These are phyloP conservation scores for Trichogramma evanescens DNA, from an alignment of 2,888 invertebrate genomes.

Conservation along the genomic window DNA sequence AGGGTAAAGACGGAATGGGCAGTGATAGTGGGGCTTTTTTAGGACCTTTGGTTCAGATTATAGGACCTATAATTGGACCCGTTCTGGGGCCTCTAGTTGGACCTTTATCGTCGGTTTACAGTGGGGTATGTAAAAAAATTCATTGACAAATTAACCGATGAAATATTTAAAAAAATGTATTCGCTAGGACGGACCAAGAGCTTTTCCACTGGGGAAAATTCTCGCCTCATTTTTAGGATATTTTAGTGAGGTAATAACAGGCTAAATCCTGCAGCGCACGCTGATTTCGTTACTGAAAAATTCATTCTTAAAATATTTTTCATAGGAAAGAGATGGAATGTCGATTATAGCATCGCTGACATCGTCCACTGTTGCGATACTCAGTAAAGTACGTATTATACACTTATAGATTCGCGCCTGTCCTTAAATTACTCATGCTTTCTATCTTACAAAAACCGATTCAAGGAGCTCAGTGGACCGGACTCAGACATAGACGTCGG, in stretches of 20 bases:
- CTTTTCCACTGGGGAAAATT: constrained; percentile 27
- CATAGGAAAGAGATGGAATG: constrained; percentile 30
- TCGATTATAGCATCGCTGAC: constrained; percentile 34
- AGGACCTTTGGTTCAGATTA: constrained; percentile 34
- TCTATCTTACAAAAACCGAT: background rate
- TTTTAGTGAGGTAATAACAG: too few species aligned
- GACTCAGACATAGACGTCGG: constrained; percentile 32
- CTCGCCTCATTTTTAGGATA: too few species aligned
- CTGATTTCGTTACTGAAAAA: too few species aligned
- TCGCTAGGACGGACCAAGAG: constrained; percentile 16
- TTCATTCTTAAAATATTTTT: too few species aligned
- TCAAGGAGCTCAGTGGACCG: constrained; percentile 29
- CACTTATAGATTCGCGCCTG: background rate
- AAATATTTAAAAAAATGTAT: background rate
- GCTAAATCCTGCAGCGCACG: too few species aligned
- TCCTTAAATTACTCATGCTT: background rate
- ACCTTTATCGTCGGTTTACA: constrained; percentile 34
- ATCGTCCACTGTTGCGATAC: constrained; percentile 33
- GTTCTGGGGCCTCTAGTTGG: constrained; percentile 39
- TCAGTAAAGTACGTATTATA: constrained; percentile 36
- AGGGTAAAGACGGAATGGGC: constrained; percentile 38
- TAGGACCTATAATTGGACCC: constrained; percentile 40
- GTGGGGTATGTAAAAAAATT: constrained; percentile 29
- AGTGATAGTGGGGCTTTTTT: constrained; percentile 38
- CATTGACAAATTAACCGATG: too few species aligned